These are phyloP conservation scores for Sitta carolinensis DNA, from an alignment of 2,797 vertebrate species.

Conservation along the genomic window DNA sequence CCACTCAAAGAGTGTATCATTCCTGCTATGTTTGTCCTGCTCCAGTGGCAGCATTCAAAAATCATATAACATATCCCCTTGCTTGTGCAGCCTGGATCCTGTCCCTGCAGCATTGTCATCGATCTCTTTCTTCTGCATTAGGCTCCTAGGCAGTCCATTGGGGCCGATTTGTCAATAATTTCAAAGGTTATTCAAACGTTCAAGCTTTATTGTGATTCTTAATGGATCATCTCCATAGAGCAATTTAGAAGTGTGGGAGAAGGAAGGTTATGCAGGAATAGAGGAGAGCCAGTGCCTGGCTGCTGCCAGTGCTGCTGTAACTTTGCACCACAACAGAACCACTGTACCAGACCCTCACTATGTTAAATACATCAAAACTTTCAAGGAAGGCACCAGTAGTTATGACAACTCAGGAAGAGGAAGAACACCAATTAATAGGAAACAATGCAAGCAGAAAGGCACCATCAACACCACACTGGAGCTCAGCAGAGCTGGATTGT, in stretches of 20 bases:
- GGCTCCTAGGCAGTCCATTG: constrained; percentile 18
- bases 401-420: background rate
- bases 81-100: constrained; percentile 33
- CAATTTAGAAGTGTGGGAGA: constrained; percentile 34
- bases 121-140: constrained; percentile 35
- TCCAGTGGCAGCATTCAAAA: background rate
- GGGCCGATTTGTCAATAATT: constrained; percentile 44
- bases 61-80: background rate
- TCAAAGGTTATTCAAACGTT: constrained; percentile 67
- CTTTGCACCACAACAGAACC: background rate
- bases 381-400: background rate
- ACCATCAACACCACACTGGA: background rate
- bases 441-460: background rate
- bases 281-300: background rate
- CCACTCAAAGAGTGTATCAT: background rate
- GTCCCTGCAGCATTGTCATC: constrained; percentile 51
- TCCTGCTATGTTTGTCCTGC: background rate
- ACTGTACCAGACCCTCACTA: rapidly evolving
- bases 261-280: background rate
- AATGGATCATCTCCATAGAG: constrained; percentile 53
- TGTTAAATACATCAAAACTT: background rate
- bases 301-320: background rate
- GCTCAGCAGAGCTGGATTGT: background rate
- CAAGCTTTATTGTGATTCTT: constrained; percentile 57
- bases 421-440: background rate